A percentile compares a stretch with the other conserved stretches of the same genome.
Conservation (phyloP, 1,140 invertebrate genomes). For the Ooceraea biroi region DNA sequence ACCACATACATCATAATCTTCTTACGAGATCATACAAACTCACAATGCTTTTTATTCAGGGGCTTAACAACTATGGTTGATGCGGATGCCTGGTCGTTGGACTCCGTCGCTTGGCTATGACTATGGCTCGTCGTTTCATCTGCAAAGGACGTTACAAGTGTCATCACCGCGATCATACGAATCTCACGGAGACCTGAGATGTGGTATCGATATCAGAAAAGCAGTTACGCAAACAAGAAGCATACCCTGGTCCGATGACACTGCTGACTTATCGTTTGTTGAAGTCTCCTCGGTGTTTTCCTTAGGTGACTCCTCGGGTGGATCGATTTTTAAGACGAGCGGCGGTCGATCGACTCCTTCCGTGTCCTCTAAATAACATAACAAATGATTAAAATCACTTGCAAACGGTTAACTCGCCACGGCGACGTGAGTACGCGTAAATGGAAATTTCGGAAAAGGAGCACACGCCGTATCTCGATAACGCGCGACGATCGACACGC, state of each 20-base stretch:
- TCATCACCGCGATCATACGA: too few relatives aligned
- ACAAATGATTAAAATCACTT: conserved; percentile 67
- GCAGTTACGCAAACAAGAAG: conserved; percentile 24
- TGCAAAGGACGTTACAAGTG: conserved; percentile 24
- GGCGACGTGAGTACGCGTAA: conserved; percentile 12
- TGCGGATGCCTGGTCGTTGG: conserved; percentile 71
- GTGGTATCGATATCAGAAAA: conserved; percentile 53
- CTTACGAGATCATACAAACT: conserved; percentile 36
- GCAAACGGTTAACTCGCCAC: conserved; percentile 37
- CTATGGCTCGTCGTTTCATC: conserved; percentile 72
- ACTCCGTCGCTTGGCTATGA: conserved; percentile 68
- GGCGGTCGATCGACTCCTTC: conserved; percentile 76
- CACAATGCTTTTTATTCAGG: conserved; percentile 69
- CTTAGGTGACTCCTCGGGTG: conserved; percentile 76
- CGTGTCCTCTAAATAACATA: conserved; percentile 75
- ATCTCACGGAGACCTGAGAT: too few relatives aligned
- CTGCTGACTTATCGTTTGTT: conserved; percentile 74
- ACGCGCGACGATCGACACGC: background rate
- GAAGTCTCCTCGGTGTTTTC: conserved; percentile 70
- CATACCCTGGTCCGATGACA: background rate
- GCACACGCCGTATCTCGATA: background rate
- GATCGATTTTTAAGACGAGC: conserved; percentile 80
- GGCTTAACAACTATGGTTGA: conserved; percentile 60
- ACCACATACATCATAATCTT: background rate
- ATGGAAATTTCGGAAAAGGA: conserved; percentile 4